These are phyloP conservation scores for Sphyrna mokarran DNA, from an alignment of 2,113 vertebrate genomes.

Conservation along the genomic window DNA sequence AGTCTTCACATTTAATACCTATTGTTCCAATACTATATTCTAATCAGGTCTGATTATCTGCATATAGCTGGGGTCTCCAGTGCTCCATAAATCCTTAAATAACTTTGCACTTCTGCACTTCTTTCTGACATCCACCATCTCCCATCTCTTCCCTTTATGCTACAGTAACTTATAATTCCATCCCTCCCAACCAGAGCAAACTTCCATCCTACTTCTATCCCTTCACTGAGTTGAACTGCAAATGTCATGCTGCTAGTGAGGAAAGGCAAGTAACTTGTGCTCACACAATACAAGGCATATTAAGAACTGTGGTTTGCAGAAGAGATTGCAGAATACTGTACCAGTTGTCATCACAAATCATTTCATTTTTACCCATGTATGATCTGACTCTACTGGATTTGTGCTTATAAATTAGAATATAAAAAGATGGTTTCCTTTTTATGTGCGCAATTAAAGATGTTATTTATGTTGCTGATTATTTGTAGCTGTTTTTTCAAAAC, in stretches of 20 bases:
- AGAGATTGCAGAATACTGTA: background rate
- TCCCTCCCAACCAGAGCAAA: background rate
- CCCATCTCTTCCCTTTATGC: background rate
- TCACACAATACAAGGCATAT: background rate
- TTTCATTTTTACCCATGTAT: background rate
- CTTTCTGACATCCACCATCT: background rate
- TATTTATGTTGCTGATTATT: slow-evolving; percentile 1
- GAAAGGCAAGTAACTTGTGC: background rate
- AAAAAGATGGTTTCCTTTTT: background rate
- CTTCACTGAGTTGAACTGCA: background rate
- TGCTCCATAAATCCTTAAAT: background rate
- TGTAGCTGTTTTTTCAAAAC: background rate
- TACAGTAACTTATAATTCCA: background rate
- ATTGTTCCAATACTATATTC: background rate
- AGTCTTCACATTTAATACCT: background rate
- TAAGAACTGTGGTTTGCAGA: background rate
- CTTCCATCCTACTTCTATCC: background rate
- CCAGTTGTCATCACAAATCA: background rate
- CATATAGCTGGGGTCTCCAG: background rate
- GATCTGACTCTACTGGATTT: background rate
- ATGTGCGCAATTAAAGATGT: background rate
- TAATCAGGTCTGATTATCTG: background rate
- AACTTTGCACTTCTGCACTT: background rate
- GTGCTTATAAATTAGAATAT: background rate
- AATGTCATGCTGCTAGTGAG: background rate